Base-by-base conservation (phyloP, 2,113 vertebrate genomes). In the Corydoras sp. region DNA sequence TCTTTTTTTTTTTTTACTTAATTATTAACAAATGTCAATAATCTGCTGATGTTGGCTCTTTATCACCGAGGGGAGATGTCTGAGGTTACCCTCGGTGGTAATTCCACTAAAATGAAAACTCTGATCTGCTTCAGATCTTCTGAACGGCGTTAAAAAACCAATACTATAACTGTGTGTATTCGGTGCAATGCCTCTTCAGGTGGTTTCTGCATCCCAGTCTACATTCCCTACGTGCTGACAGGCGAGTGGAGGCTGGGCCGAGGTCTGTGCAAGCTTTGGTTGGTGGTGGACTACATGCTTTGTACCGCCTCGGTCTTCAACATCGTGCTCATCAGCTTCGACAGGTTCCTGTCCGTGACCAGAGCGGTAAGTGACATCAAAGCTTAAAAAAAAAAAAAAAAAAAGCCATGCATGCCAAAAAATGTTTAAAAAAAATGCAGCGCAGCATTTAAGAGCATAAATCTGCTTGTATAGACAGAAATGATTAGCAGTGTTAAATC, bases 301-400 rank as follows among this genome's bases (percentile, higher is more conserved):
- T 91, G 89, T 82, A 88, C 86, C 0, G 85, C 90, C 9, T 91
- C 87, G 0, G 89, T 88, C 15, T 91, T 92, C 85, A 90, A 87
- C 82, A 90, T 89, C 35, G 86, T 90, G 53, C 84, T 89, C 0
- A 91, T 91, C 87, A 91, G 89, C 79, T 91, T 87, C 55, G 86
- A 91, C 85, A 79, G 87, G 51, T 91, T 89, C 76, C 82, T 84
- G 74, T 91, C 84, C 0, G 91, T 89, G 61, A 89, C 90, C 31
- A 84, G 66, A 81, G 90, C 85, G 72, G 88, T 88, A 84, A 89
- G 72, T 65, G 9, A 5, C 3, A 11, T 35, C 7, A 15, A 8
- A 13, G 13, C 29, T 67, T 10, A 24, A 4, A n/a, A 11, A 65
- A 30, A 15, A 54, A 54, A 67, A 55, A 24, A 24, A 24, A 24